phyloP scores from a whole-genome alignment of 2,113 vertebrate species.

The Osmerus mordax region DNA sequence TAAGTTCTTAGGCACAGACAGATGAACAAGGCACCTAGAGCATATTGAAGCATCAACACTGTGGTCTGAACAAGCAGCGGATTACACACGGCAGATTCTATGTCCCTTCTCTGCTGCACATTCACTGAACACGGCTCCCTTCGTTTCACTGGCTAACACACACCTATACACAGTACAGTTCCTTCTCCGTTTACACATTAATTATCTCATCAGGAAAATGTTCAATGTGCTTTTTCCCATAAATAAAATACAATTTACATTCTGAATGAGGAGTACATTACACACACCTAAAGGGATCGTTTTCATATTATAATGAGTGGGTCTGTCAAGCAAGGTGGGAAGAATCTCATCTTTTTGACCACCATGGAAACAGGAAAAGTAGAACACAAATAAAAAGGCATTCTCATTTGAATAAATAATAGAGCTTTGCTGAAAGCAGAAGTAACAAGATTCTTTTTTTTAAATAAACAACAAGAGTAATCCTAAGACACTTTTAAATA shows the following conservation, averaged over 20 bases:
- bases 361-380: conserved; percentile 44
- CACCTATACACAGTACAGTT: conserved; percentile 55
- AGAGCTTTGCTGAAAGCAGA: conserved; percentile 67
- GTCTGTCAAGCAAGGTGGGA: conserved; percentile 36
- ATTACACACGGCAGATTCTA: conserved; percentile 67
- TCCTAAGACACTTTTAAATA: conserved; percentile 74
- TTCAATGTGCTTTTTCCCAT: conserved; percentile 55
- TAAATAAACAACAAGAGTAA: conserved; percentile 68
- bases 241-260: conserved; percentile 57
- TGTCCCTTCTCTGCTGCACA: conserved; percentile 49
- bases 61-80: conserved; percentile 60
- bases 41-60: conserved; percentile 73
- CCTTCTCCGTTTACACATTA: conserved; percentile 58
- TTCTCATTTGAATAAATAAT: conserved; percentile 67
- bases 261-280: conserved; percentile 45
- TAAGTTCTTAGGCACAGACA: conserved; percentile 74
- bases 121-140: conserved; percentile 44
- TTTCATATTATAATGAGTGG: conserved; percentile 28
- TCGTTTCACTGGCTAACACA: conserved; percentile 50
- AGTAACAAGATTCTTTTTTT: conserved; percentile 60
- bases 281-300: conserved; percentile 42
- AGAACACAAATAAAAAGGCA: conserved; percentile 34
- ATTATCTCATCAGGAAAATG: conserved; percentile 62
- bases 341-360: conserved; percentile 43
- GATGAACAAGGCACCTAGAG: conserved; percentile 80